Evolutionary conservation across 2,888 invertebrate genomes (phyloP), one percentile per base, ranked within the genome.

Genomic region (Orchestes rusci): DNA sequence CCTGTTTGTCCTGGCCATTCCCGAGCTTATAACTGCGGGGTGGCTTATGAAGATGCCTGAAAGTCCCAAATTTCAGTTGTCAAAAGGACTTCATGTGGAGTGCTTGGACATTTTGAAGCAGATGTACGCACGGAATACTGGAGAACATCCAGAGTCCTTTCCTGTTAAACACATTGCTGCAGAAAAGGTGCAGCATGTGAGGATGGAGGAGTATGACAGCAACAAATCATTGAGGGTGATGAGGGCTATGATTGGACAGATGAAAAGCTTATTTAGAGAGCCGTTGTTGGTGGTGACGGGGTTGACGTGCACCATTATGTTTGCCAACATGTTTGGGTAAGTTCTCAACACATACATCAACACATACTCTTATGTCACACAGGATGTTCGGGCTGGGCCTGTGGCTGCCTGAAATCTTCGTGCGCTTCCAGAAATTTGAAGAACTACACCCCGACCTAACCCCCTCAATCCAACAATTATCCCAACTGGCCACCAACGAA

Each of bases 381-480:
- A 82, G 82, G 10, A 79, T 79, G 18, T 82, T 80, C 45, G 82
- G 82, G 2, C 65, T 82, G 1, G 81, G 80, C 45, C 68, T 86
- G 54, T 87, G 87, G 87, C 74, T 86, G 34, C 86, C 86, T 2
- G 84, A 85, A 60, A 68, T 87, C 5, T 80, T 87, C 45, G 76
- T 76, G 31, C 74, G 84, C 43, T 70, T 73, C 59, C 61, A 72
- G 57, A 56, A 65, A 50, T 60, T 64, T 54, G 57, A 70, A 52
- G 54, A 65, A 59, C 36, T 69, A 51, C 54, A 71, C 59, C 63
- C 77, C 55, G 73, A 74, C 48, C 67, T 65, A 3, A 63, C 73
- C 0, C 67, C 71, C 1, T 71, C 73, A 15, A 64, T 74, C 1
- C 70, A 73, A 43, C 69, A 74, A 47, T 57, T 73, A 15, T 64